Conservation (phyloP, 2,888 invertebrate genomes). For the Crossocerus cetratus region DNA sequence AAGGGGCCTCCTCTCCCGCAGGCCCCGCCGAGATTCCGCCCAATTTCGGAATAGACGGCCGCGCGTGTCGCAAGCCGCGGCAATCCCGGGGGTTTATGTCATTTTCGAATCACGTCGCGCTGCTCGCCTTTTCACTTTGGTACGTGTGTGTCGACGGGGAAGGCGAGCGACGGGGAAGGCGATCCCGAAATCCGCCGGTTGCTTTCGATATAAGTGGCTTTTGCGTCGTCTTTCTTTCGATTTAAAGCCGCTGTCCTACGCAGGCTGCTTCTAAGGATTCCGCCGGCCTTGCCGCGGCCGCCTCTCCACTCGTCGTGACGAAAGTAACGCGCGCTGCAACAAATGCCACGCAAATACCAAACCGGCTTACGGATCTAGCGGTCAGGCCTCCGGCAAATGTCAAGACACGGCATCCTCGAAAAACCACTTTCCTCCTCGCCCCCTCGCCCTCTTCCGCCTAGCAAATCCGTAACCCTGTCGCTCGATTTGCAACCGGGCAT, state of each 20-base stretch:
- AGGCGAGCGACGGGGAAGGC: no score
- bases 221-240: not conserved
- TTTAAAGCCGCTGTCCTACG: not conserved
- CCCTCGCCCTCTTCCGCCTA: no score
- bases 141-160: no score
- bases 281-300: slow-evolving; percentile 16
- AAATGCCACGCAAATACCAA: slow-evolving; percentile 69
- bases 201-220: not conserved
- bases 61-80: slow-evolving; percentile 24
- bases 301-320: slow-evolving; percentile 29
- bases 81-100: not conserved
- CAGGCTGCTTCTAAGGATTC: not conserved
- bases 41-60: slow-evolving; percentile 39
- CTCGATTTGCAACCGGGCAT: no score
- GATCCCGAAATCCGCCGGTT: no score
- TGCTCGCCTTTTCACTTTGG: not conserved
- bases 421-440: no score
- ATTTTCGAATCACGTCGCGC: not conserved
- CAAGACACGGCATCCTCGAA: slow-evolving; percentile 30
- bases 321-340: slow-evolving; percentile 44
- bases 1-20: not conserved
- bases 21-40: slow-evolving; percentile 17
- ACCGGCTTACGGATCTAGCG: slow-evolving; percentile 43
- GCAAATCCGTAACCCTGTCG: no score
- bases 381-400: slow-evolving; percentile 43